Evolutionary conservation across 2,888 invertebrate species (phyloP), one percentile per base, ranked within the genome.

Genomic region (Eristalinus aeneus): DNA sequence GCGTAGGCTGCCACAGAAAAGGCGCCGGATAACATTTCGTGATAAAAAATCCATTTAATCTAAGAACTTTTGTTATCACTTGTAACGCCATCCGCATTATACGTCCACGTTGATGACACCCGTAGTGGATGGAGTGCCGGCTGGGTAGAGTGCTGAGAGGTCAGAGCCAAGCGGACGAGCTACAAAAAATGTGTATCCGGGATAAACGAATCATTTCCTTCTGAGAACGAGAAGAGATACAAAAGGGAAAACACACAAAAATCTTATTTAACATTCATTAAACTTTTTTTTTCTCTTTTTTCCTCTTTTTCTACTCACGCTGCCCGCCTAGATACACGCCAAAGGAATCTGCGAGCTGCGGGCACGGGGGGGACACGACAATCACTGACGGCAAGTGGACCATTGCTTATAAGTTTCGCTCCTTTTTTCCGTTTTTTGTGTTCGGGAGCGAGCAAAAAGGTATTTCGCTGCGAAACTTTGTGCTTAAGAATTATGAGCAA

Each of bases 241-340:
- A 72, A 58, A 76, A 85, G 53, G 68, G 63, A 63, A 64, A 53
- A 69, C 63, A 53, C 75, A 63, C 67, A 76, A 85, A 64, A 85
- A 76, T 80, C 80, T 76, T 85, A 76, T 85, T 85, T 76, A 80
- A 85, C 85, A 80, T 85, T 85, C 72, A 85, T 76, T 85, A 67
- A 85, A 80, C 68, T 80, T 80, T 80, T 74, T 61, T 69, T 46
- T 67, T 9, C 4, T 23, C 23, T 16, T 20, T 5, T 75, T 23
- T 22, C n/a, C 27, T n/a, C n/a, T 23, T 53, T 9, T 1, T 63
- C 3, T 3, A 46, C 11, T 36, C 31, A 16, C 5, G n/a, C 10
- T 39, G 58, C 1, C 16, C 46, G 4, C 16, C 46, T 46, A 46
- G 46, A 46, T 46, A 1, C 32, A 68, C 54, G 60, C 1, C 54